Evolutionary conservation across 2,113 vertebrate genomes (phyloP), one percentile per base, ranked within the genome.

Genomic region (Myrmophylax atrothorax): DNA sequence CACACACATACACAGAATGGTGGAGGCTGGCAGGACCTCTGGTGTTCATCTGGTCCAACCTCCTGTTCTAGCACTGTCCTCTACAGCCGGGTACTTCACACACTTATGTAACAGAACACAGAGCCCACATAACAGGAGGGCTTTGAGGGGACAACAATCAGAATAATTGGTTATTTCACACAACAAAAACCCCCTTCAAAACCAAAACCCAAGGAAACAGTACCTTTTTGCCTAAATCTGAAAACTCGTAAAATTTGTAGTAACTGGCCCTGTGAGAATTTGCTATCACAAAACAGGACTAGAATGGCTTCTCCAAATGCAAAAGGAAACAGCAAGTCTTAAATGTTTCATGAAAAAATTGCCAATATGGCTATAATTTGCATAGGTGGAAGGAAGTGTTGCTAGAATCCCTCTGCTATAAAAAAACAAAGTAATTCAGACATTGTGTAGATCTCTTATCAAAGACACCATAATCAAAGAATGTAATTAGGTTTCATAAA

Each of bases 31-130:
- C 67, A 52, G 28, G 42, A 52, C 12, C 23, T 56, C 53, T 14
- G 22, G 22, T 44, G 2, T 31, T 44, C 16, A 47, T 3, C 31
- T 31, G 31, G 19, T 44, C 31, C 52, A 76, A 52, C 1, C 6
- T 4, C 25, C 33, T 76, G 28, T 72, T 82, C 37, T 46, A 38
- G 58, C 5, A 2, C 31, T 20, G 26, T 18, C 49, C 63, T 7
- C 4, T 1, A 50, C 7, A 49, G 42, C 12, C 0, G 1, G 14
- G 2, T 8, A 29, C 14, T 49, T 49, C 22, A 72, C 24, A 46
- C 9, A 26, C 11, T 26, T 55, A 78, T 3, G 14, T 23, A 55
- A 52, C 26, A 44, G 19, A 74, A 89, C 20, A 28, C 26, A 40
- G 26, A 63, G 26, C 12, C 37, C 25, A 40, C 26, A 29, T 40